Base-by-base conservation (phyloP, 1,140 invertebrate genomes). In the Pseudomyrmex flavicornis region DNA sequence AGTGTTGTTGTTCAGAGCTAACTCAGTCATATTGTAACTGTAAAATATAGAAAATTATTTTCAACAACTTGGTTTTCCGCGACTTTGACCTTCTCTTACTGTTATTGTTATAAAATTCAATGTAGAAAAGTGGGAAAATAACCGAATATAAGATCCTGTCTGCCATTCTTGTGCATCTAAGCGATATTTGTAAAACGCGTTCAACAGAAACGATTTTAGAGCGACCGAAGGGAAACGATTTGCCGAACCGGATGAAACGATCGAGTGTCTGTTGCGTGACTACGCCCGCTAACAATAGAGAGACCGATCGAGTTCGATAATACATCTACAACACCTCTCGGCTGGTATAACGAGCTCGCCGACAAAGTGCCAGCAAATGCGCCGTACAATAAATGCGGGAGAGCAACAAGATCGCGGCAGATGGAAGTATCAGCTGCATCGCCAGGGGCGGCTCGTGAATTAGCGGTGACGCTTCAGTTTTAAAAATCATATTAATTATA, bases 391-490 rank as follows among this genome's bases (percentile, higher is more conserved):
- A 89, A 85, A 84, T 26, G 73, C 76, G 72, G 74, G 56, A 73
- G 84, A 80, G 76, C 75, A 82, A 83, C 66, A 73, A 89, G 79
- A 86, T 82, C 77, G 61, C 66, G 82, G 85, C 89, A 90, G 89
- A 90, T 90, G 90, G 58, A 48, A 65, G 89, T 73, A 90, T 89
- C 90, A 90, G 90, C 89, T 90, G 90, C 83, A 26, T 58, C 35
- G 50, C 75, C 70, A 69, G 56, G 35, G 74, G 69, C 80, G 56
- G n/a, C 59, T 61, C 69, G 59, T 74, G 50, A 20, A 26, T 54
- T 50, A 44, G 44, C 65, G 54, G 15, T 46, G 10, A n/a, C 22
- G 12, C n/a, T 35, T 13, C 35, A 58, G 56, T 44, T 70, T 22
- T 50, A 48, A 26, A 59, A 48, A 59, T 20, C 48, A 0, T 17